phyloP scores from a whole-genome alignment of 1,140 invertebrate species.

The Hydropsyche tenuis region DNA sequence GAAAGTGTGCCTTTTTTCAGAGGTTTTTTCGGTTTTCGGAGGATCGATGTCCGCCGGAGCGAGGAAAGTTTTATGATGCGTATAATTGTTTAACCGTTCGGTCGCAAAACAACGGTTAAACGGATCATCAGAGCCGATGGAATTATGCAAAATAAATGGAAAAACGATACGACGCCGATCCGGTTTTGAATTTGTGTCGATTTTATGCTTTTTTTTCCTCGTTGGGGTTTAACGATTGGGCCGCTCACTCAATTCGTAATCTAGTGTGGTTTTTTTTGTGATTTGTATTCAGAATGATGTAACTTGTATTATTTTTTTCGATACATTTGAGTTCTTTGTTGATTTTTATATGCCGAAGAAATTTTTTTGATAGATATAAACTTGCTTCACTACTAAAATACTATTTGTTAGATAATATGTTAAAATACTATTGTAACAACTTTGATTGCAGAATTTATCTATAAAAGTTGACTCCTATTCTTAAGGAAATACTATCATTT shows the following conservation, averaged over 20 bases:
- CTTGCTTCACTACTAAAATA: too few species aligned
- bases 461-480: too few species aligned
- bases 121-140: conserved; percentile 25
- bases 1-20: neutral
- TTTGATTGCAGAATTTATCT: too few species aligned
- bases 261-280: too few species aligned
- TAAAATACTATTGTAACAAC: too few species aligned
- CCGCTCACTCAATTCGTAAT: neutral
- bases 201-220: neutral
- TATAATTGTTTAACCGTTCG: conserved; percentile 25
- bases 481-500: too few species aligned
- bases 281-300: too few species aligned
- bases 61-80: conserved; percentile 31
- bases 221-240: neutral
- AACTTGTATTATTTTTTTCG: too few species aligned
- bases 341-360: too few species aligned
- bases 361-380: too few species aligned
- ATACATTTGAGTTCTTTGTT: too few species aligned
- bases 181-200: conserved; percentile 5
- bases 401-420: too few species aligned
- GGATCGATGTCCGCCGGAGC: conserved; percentile 14
- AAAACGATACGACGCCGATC: conserved; percentile 24
- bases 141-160: conserved; percentile 27
- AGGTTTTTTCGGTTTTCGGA: neutral
- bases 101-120: conserved; percentile 22